Evolutionary conservation across 1,140 invertebrate species (phyloP), one percentile per base, ranked within the genome.

Genomic region (Drosophila pseudoobscura): DNA sequence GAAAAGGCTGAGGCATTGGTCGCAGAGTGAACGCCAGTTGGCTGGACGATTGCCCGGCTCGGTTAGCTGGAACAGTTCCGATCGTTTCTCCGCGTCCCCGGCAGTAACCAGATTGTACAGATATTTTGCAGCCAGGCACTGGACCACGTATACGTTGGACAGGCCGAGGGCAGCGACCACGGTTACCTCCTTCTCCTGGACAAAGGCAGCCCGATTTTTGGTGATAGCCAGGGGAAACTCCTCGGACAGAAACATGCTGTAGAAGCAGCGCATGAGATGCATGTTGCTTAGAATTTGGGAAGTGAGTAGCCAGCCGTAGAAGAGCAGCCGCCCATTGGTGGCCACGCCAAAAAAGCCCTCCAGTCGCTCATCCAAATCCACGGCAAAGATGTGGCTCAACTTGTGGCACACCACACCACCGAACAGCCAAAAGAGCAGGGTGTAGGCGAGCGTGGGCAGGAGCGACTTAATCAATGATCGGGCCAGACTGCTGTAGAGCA

Each of bases 21-120:
- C 92, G 9, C 95, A 92, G 4, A 96, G 84, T 57, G 93, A 93
- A 75, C 95, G 96, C 96, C 96, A 97, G 72, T 95, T 96, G 66
- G 95, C 94, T 2, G 96, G 95, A 91, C 96, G 96, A 51, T 84
- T 87, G 9, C 89, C 90, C 50, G 96, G 96, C 80, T 95, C 94
- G 54, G 96, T 96, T 0, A 97, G 89, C 11, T 93, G 93, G 79
- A 95, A 97, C 20, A 96, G 92, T 54, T 93, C 82, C 43, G 90
- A 64, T 64, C 96, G 93, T 66, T 95, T 45, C 6, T 31, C 3
- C 0, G 65, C 69, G 31, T 70, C 39, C 3, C 60, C 68, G 3
- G 65, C 59, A 26, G 43, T 44, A 0, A 79, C 41, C 43, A 72
- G 75, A 13, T 93, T 93, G 55, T 93, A 92, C 3, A 96, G 92